A percentile compares a stretch with the other conserved stretches of the same genome.
phyloP scores from a whole-genome alignment of 2,888 invertebrate species.

The Polydrusus pterygomalis region DNA sequence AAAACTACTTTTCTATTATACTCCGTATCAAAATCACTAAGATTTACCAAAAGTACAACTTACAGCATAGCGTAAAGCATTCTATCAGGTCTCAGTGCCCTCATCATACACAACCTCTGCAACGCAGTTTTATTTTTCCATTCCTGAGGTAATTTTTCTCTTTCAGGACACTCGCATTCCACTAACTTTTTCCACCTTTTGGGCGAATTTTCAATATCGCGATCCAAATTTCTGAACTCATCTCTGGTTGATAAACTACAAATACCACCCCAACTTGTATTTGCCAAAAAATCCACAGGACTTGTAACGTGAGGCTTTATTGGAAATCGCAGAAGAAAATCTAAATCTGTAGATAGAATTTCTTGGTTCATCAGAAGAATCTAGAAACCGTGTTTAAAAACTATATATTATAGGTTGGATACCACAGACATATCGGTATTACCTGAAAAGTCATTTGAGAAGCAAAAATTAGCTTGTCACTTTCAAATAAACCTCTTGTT shows the following conservation, averaged over 20 bases:
- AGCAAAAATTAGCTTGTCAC: slow-evolving; percentile 96
- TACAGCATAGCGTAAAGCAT: slow-evolving; percentile 97
- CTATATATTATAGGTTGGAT: not conserved
- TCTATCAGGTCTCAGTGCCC: slow-evolving; percentile 94
- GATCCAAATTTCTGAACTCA: slow-evolving; percentile 93
- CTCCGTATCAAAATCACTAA: no score
- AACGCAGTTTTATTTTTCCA: slow-evolving; percentile 97
- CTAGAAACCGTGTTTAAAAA: slow-evolving; percentile 71
- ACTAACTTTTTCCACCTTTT: slow-evolving; percentile 98
- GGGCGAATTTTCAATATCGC: slow-evolving; percentile 96
- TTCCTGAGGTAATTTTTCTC: slow-evolving; percentile 97
- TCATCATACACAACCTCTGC: slow-evolving; percentile 95
- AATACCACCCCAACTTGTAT: slow-evolving; percentile 96
- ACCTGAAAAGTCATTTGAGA: slow-evolving; percentile 97
- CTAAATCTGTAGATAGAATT: slow-evolving; percentile 88
- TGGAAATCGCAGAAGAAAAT: slow-evolving; percentile 94
- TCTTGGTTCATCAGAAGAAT: slow-evolving; percentile 91
- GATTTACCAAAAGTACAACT: slow-evolving; percentile 63
- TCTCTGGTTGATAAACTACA: slow-evolving; percentile 92
- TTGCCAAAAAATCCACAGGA: slow-evolving; percentile 95
- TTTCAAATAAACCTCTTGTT: slow-evolving; percentile 94
- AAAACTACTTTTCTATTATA: no score
- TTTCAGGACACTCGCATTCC: slow-evolving; percentile 95
- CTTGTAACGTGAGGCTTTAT: slow-evolving; percentile 93
- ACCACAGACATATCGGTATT: no score